Conservation (phyloP, 2,888 invertebrate genomes). For the Ochropleura leucogaster region DNA sequence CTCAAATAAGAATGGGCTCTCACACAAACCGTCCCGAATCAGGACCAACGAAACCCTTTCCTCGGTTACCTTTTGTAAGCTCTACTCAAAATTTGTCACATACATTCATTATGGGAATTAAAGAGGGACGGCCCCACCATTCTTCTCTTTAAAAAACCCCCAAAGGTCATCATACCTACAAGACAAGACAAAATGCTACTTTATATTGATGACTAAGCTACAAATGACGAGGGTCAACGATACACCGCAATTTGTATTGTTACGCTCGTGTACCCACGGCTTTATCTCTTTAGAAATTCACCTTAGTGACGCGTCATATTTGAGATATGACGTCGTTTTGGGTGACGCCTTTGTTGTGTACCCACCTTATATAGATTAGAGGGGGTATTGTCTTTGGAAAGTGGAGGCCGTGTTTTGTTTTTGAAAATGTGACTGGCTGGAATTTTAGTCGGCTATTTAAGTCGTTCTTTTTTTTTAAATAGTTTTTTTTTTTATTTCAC, state of each 20-base stretch:
- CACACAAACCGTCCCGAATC: conserved; percentile 24
- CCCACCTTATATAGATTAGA: conserved; percentile 52
- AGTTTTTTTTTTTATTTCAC: not conserved
- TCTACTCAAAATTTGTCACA: conserved; percentile 13
- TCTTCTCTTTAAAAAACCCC: conserved; percentile 42
- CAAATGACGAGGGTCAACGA: conserved; percentile 66
- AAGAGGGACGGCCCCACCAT: not conserved
- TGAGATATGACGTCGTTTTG: conserved; percentile 59
- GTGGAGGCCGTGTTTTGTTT: conserved; percentile 26
- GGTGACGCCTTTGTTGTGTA: conserved; percentile 56
- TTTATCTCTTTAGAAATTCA: conserved; percentile 69
- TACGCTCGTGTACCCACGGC: conserved; percentile 46
- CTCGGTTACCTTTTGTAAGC: conserved; percentile 21
- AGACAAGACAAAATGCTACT: conserved; percentile 62
- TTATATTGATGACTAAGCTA: conserved; percentile 64
- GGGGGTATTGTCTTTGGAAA: conserved; percentile 45
- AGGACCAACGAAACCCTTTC: conserved; percentile 15
- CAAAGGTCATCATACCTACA: conserved; percentile 17
- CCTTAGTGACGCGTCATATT: conserved; percentile 63
- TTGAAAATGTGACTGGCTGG: conserved; percentile 24
- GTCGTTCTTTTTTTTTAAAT: not conserved
- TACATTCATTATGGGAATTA: conserved; percentile 15
- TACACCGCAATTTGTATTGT: conserved; percentile 64
- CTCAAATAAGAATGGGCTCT: not conserved
- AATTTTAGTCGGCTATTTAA: not conserved